Percentiles rank a stretch among this genome's conserved stretches.
These are phyloP conservation scores for Tenthredo amoena DNA, from an alignment of 2,888 invertebrate species.

Conservation along the genomic window DNA sequence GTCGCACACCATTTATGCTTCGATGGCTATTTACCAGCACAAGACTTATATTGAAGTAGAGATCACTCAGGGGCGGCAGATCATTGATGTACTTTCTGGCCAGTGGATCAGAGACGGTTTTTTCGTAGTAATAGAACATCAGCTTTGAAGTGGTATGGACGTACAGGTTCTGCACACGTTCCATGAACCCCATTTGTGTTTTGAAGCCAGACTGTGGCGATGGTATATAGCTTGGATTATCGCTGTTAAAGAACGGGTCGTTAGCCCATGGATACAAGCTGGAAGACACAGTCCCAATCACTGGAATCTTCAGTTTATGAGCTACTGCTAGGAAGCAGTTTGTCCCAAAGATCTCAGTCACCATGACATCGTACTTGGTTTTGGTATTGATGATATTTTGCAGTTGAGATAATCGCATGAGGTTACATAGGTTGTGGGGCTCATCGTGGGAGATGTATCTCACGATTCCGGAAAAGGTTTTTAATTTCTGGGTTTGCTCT, in stretches of 20 bases:
- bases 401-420: constrained; percentile 28
- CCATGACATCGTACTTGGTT: constrained; percentile 13
- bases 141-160: neutral
- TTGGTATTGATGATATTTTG: constrained; percentile 5
- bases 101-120: constrained; percentile 14
- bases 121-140: constrained; percentile 24
- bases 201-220: neutral
- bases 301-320: constrained; percentile 14
- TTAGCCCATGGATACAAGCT: constrained; percentile 26
- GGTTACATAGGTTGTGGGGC: constrained; percentile 1
- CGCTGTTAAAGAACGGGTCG: neutral
- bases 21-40: constrained; percentile 12
- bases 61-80: neutral
- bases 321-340: constrained; percentile 20
- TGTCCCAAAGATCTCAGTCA: constrained; percentile 30
- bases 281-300: neutral
- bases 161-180: neutral
- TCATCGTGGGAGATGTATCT: neutral
- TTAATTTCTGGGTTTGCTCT: neutral
- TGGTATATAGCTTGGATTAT: constrained; percentile 25
- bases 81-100: constrained; percentile 21
- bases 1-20: constrained; percentile 4
- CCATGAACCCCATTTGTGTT: neutral
- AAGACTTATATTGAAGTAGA: constrained; percentile 23
- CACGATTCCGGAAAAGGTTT: neutral